Percentiles rank a stretch among this genome's conserved stretches.
phyloP scores from a whole-genome alignment of 2,113 vertebrate genomes.

The Paralichthys olivaceus region DNA sequence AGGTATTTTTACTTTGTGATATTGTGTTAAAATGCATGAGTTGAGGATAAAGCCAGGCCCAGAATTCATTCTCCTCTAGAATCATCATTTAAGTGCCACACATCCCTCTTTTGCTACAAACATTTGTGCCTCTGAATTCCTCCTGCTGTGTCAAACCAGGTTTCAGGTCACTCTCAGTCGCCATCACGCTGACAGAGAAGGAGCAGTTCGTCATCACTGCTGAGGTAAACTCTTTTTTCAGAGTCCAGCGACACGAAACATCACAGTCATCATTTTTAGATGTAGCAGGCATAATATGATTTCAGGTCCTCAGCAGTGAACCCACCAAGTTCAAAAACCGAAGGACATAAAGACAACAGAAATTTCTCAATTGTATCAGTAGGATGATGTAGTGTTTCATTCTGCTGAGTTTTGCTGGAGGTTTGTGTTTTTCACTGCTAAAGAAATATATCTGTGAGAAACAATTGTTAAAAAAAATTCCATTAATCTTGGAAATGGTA shows the following conservation, averaged over 20 bases:
- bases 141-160: conserved; percentile 46
- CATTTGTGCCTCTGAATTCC: not conserved
- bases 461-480: not conserved
- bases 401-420: not conserved
- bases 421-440: not conserved
- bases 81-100: not conserved
- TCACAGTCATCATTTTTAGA: conserved; percentile 39
- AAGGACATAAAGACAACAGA: not conserved
- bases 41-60: too few species aligned
- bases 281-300: not conserved
- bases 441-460: not conserved
- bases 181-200: conserved; percentile 71
- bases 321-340: not conserved
- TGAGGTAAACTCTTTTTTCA: conserved; percentile 63
- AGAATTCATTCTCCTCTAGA: too few species aligned
- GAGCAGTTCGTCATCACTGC: conserved; percentile 51
- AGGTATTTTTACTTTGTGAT: too few species aligned
- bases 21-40: too few species aligned
- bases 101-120: not conserved
- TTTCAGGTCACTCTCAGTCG: conserved; percentile 50
- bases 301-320: not conserved
- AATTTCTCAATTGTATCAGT: not conserved
- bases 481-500: not conserved
- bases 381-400: not conserved
- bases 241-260: conserved; percentile 7